Base-by-base conservation (phyloP, 2,888 invertebrate species). In the Stratiomys singularior region DNA sequence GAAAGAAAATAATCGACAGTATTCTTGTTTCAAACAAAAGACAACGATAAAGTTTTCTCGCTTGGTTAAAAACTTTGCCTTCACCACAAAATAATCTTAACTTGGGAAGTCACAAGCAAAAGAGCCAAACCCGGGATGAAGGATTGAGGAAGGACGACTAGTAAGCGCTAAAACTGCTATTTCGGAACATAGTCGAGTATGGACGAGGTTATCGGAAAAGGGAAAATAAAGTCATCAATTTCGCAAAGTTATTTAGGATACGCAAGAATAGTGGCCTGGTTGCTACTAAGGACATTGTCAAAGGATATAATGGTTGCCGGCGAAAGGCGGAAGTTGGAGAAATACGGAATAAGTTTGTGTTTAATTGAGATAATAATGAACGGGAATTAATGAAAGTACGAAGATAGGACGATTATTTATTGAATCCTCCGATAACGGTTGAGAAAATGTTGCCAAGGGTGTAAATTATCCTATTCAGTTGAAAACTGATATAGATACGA, bases 41-140 rank as follows among this genome's bases (percentile, higher is more conserved):
- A 52, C 37, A 37, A 37, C 52, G 52, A 52, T 52, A 52, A 52
- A 52, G 52, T 52, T 52, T 52, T 52, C 52, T 13, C 52, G 52
- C 18, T 52, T 15, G 52, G 52, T 52, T 52, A 52, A 52, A 52
- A 52, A 5, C 15, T 52, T 52, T 4, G 52, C 18, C 52, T 5
- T 52, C 52, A 13, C 52, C 52, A 18, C 52, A 52, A 52, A 52
- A 52, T 18, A 52, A 52, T n/a, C 52, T 52, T 9, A 37, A 37
- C 37, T 37, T 37, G 5, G 9, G 37, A 3, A 37, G 37, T 37
- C 37, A 37, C 37, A 37, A 37, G 37, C 3, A 37, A 37, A 37
- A 9, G 37, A 37, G 37, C 37, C 9, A 37, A 37, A 37, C 37
- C 37, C 3, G 9, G 37, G 37, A 37, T 9, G 3, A 5, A 5